Evolutionary conservation across 2,797 vertebrate genomes (phyloP), one percentile per base, ranked within the genome.

Genomic region (Helarctos malayanus): DNA sequence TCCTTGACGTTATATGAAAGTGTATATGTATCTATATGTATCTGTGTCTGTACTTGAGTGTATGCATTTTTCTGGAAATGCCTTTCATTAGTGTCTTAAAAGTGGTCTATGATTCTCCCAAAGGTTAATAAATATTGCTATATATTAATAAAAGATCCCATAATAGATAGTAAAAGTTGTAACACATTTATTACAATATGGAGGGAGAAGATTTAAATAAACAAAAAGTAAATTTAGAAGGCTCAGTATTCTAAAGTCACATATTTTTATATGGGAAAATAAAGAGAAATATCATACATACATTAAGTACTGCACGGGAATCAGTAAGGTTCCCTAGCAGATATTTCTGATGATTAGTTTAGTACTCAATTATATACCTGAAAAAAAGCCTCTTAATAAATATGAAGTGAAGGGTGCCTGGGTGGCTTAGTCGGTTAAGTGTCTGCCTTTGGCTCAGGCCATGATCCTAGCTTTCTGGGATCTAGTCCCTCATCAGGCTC

Each of bases 261-360:
- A 12, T 61, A 35, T 80, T 84, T 95, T 80, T 83, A 45, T 68
- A 52, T 75, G 47, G 47, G 84, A 82, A 73, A 92, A 59, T 59
- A 75, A 61, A 80, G 12, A 91, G 32, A 91, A 80, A 80, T 5
- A 56, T 75, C 15, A 59, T 41, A 86, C 0, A 19, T 71, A 41
- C 3, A 63, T 23, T 63, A 16, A 45, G 65, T 47, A 57, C 25
- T 65, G 1, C 14, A 47, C 5, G 79, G 16, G 18, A 78, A 75
- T 12, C 59, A 63, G 13, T 41, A 59, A 93, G 1, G 3, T 78
- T 1, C 4, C 73, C 29, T 61, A 47, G 19, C 2, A 80, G 65
- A 38, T 61, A 82, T 86, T 87, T 88, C n/a, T 93, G 41, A 89
- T 35, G 41, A 49, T 89, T 65, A 90, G 13, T 35, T 96, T 95